Evolutionary conservation across 2,797 vertebrate species (phyloP).

Genomic region (Anisognathus igniventris): DNA sequence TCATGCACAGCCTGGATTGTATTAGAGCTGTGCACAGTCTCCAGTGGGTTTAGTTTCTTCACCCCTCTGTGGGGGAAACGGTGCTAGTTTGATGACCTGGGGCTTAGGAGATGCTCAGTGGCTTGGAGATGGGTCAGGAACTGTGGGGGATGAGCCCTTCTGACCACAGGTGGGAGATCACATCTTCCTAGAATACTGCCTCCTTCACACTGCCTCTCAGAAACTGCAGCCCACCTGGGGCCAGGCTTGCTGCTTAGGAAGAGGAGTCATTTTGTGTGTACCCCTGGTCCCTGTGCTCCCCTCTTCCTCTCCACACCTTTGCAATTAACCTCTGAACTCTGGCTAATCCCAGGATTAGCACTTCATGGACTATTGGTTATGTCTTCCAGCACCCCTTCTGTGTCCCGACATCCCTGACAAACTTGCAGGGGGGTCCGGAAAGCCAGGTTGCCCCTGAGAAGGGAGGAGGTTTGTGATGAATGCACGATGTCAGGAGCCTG

Average conservation of each 20-base stretch:
- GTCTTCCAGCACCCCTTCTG: neutral
- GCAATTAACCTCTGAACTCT: conserved; percentile 52
- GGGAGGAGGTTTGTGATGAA: neutral
- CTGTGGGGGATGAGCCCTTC: neutral
- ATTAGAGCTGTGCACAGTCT: neutral
- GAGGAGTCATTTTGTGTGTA: neutral
- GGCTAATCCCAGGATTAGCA: conserved; percentile 27
- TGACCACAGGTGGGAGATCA: neutral
- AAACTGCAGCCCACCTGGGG: neutral
- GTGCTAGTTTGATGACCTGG: neutral
- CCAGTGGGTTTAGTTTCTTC: neutral
- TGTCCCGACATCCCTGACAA: neutral
- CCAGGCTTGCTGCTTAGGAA: neutral
- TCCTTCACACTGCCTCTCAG: neutral
- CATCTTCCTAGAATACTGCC: neutral
- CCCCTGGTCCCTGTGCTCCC: neutral
- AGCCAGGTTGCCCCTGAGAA: neutral
- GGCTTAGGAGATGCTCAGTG: neutral
- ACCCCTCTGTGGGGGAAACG: neutral
- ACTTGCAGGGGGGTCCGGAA: neutral
- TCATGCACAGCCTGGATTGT: neutral
- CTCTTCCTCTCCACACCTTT: conserved; percentile 26
- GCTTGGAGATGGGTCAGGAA: neutral
- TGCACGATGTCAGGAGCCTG: neutral
- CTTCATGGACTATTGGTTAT: neutral